Percentiles rank a stretch among this genome's conserved stretches.
Conservation (phyloP, 1,140 invertebrate species). For the Euschistus heros region DNA sequence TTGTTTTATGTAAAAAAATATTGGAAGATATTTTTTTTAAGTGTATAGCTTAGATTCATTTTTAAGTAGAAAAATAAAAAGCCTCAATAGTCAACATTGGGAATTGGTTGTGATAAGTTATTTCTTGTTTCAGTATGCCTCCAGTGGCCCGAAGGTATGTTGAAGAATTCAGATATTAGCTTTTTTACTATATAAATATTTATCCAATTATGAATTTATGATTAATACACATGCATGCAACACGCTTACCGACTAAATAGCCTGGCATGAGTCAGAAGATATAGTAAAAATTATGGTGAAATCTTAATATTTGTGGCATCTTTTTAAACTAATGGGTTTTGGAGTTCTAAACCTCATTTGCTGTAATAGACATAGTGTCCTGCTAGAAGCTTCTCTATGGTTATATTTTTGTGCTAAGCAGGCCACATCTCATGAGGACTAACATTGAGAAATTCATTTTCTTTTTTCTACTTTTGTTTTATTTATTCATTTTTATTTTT, state of each 20-base stretch:
- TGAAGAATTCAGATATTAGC: slow-evolving; percentile 17
- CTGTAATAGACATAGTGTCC: slow-evolving; percentile 23
- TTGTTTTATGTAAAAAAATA: no score
- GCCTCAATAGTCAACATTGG: no score
- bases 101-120: slow-evolving; percentile 32
- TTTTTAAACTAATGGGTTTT: slow-evolving; percentile 25
- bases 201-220: slow-evolving; percentile 27
- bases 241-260: slow-evolving; percentile 32
- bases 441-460: slow-evolving; percentile 1
- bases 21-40: no score
- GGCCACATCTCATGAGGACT: slow-evolving; percentile 18
- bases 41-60: no score
- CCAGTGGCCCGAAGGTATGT: slow-evolving; percentile 72
- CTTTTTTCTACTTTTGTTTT: no score
- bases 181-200: slow-evolving; percentile 23
- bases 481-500: no score
- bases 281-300: slow-evolving; percentile 22
- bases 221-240: slow-evolving; percentile 34
- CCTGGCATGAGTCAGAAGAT: slow-evolving; percentile 30
- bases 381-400: slow-evolving; percentile 24
- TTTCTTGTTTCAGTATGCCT: slow-evolving; percentile 67
- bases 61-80: no score
- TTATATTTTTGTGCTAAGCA: slow-evolving; percentile 22
- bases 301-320: slow-evolving; percentile 25
- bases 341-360: slow-evolving; percentile 24